A percentile compares a stretch with the other conserved stretches of the same genome.
These are phyloP conservation scores for Hiodon tergisus DNA, from an alignment of 2,113 vertebrate species.

Conservation along the genomic window DNA sequence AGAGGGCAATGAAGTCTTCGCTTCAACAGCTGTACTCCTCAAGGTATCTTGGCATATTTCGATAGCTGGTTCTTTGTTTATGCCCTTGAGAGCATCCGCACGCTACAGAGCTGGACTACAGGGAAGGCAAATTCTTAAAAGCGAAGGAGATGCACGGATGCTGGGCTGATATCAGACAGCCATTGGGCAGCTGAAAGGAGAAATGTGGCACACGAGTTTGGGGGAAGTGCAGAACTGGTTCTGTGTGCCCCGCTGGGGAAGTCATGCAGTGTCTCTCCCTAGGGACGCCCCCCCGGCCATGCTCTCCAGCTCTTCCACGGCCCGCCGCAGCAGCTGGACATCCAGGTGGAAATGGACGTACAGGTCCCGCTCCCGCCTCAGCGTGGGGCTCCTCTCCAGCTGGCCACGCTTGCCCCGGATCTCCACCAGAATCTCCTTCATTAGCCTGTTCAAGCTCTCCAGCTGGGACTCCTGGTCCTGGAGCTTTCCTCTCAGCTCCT, in stretches of 20 bases:
- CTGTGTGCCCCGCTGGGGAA: neutral
- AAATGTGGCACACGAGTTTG: too few species aligned
- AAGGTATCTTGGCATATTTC: too few species aligned
- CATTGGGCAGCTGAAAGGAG: too few species aligned
- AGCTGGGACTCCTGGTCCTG: constrained; percentile 64
- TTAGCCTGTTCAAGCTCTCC: constrained; percentile 64
- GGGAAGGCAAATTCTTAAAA: too few species aligned
- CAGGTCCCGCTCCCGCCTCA: constrained; percentile 75
- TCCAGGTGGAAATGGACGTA: constrained; percentile 82
- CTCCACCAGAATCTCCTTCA: constrained; percentile 71
- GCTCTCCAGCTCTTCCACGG: constrained; percentile 74
- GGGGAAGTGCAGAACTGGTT: too few species aligned
- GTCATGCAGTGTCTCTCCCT: neutral
- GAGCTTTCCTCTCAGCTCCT: constrained; percentile 74
- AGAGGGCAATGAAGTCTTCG: too few species aligned
- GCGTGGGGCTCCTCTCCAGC: constrained; percentile 65
- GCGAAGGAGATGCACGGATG: too few species aligned
- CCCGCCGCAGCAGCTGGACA: constrained; percentile 62
- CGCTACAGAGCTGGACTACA: too few species aligned
- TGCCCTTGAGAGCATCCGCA: too few species aligned
- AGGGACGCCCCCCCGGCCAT: constrained; percentile 34
- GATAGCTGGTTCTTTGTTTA: too few species aligned
- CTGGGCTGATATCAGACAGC: too few species aligned
- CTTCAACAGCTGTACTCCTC: too few species aligned
- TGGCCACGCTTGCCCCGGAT: constrained; percentile 71